Conservation (phyloP, 2,888 invertebrate species). For the Allygus modestus region DNA sequence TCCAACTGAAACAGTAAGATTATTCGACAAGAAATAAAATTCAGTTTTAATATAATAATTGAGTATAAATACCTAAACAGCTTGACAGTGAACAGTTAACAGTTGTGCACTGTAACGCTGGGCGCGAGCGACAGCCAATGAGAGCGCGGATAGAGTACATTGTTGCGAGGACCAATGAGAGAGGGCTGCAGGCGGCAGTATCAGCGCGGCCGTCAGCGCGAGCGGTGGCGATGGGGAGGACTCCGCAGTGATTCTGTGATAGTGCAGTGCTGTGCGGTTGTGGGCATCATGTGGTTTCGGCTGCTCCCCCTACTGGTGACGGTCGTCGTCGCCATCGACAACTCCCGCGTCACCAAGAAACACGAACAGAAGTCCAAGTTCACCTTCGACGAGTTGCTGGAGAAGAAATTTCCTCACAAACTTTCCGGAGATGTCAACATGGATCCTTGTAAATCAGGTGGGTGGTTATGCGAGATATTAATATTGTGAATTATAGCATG, state of each 20-base stretch:
- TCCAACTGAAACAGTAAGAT: no score
- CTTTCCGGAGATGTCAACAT: slow-evolving; percentile 86
- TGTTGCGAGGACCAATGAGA: slow-evolving; percentile 48
- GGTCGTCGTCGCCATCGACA: slow-evolving; percentile 29
- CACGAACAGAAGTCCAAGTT: slow-evolving; percentile 73
- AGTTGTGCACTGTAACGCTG: neutral
- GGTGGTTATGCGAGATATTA: no score
- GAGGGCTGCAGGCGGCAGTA: neutral
- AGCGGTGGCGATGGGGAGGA: slow-evolving; percentile 37
- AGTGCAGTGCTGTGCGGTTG: slow-evolving; percentile 16
- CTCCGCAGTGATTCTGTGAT: slow-evolving; percentile 39
- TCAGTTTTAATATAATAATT: no score
- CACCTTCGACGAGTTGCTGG: slow-evolving; percentile 83
- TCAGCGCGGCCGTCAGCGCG: slow-evolving; percentile 45
- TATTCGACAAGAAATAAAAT: no score
- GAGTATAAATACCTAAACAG: no score
- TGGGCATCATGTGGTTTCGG: slow-evolving; percentile 27
- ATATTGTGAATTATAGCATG: no score
- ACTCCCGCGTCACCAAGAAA: slow-evolving; percentile 44
- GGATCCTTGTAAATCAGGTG: slow-evolving; percentile 93
- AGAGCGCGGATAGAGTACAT: neutral
- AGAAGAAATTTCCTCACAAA: slow-evolving; percentile 81
- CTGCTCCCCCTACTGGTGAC: neutral
- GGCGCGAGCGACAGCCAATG: neutral
- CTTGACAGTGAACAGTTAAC: no score